phyloP scores from a whole-genome alignment of 1,140 invertebrate genomes.

The Telenomus remus region DNA sequence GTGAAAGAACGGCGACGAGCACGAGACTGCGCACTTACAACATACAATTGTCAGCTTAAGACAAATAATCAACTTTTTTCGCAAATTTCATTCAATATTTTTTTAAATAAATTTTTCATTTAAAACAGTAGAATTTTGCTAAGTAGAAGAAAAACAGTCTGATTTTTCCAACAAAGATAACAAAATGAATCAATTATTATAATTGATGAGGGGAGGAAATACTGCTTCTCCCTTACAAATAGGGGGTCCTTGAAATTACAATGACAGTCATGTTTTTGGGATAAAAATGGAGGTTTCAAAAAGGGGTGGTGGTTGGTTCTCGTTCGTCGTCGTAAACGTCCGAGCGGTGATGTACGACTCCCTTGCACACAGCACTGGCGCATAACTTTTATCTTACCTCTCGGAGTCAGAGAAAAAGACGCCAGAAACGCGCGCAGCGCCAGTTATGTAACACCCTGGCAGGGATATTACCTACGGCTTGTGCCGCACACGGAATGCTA shows the following conservation, averaged over 20 bases:
- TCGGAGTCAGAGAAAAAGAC: conserved; percentile 46
- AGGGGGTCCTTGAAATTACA: conserved; percentile 60
- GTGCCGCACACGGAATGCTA: conserved; percentile 40
- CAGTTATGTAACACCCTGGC: conserved; percentile 53
- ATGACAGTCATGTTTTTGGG: conserved; percentile 57
- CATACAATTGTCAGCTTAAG: too few species aligned
- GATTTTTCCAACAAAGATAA: too few species aligned
- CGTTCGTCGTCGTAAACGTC: conserved; percentile 73
- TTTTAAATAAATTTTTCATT: too few species aligned
- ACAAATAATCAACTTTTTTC: too few species aligned
- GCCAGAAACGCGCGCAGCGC: conserved; percentile 38
- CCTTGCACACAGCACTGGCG: conserved; percentile 73
- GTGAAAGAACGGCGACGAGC: background rate
- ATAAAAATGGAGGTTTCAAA: conserved; percentile 53
- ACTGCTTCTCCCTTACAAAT: too few species aligned
- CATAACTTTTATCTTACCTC: conserved; percentile 76
- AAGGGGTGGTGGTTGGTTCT: conserved; percentile 62
- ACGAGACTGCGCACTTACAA: too few species aligned
- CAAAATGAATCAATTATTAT: too few species aligned
- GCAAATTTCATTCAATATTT: too few species aligned
- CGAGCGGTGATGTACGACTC: conserved; percentile 73
- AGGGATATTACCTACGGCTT: conserved; percentile 54
- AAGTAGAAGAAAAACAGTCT: too few species aligned
- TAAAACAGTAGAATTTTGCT: too few species aligned
- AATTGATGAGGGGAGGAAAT: too few species aligned